Evolutionary conservation across 92 coral and sea anemone genomes (phyloP).

Genomic region (Porites divaricata): DNA sequence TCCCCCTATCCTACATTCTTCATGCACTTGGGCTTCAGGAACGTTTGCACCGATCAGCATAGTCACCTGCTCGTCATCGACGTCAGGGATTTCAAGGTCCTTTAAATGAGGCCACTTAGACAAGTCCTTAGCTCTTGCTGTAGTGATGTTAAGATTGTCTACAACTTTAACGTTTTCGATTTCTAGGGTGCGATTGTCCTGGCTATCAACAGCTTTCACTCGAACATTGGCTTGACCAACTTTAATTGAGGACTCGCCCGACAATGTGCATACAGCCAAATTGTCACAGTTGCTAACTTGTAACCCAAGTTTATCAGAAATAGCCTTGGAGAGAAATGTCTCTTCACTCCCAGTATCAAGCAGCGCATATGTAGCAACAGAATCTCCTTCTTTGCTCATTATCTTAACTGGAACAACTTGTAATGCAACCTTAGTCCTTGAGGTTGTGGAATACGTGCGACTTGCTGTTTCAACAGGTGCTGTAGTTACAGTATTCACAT

Average conservation of each 20-base stretch:
- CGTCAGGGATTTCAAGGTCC: constrained; percentile 56
- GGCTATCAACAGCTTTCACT: too few relatives aligned
- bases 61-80: constrained; percentile 51
- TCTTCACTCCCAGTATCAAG: too few relatives aligned
- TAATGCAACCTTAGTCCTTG: constrained; percentile 44
- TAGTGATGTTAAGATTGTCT: too few relatives aligned
- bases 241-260: constrained; percentile 57
- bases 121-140: too few relatives aligned
- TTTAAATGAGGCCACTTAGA: constrained; percentile 16
- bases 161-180: too few relatives aligned
- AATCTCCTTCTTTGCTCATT: constrained; percentile 28
- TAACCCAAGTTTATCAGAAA: too few relatives aligned
- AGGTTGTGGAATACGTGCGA: constrained; percentile 15
- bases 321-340: too few relatives aligned
- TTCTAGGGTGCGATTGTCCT: too few relatives aligned
- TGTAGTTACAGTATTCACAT: constrained; percentile 18
- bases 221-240: background rate
- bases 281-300: background rate
- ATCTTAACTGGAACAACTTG: constrained; percentile 68
- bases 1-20: constrained; percentile 49
- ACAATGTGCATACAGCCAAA: constrained; percentile 39
- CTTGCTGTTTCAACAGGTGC: constrained; percentile 20
- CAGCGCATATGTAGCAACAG: background rate
- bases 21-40: constrained; percentile 66
- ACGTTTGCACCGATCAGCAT: constrained; percentile 65